These are phyloP conservation scores for Hippoglossus stenolepis DNA, from an alignment of 2,113 vertebrate species.

Conservation along the genomic window DNA sequence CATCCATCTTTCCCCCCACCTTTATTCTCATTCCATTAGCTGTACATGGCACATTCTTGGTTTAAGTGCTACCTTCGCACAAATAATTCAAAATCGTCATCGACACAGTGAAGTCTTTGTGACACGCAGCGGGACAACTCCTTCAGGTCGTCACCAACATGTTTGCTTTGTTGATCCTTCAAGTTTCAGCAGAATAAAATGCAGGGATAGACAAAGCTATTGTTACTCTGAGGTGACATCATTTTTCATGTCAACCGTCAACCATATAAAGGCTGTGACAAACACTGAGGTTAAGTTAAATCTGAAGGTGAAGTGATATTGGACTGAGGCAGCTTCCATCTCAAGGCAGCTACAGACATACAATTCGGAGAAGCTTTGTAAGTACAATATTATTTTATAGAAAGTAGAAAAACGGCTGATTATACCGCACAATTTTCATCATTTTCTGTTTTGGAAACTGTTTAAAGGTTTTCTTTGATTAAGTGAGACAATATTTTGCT, in stretches of 20 bases:
- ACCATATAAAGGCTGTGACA: slow-evolving; percentile 32
- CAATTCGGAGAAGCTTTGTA: slow-evolving; percentile 17
- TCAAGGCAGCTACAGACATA: background rate
- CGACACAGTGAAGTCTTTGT: slow-evolving; percentile 47
- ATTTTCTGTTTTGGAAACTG: background rate
- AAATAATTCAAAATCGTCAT: slow-evolving; percentile 5
- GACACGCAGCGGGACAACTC: background rate
- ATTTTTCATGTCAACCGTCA: slow-evolving; percentile 11
- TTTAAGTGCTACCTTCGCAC: background rate
- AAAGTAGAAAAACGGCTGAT: no score
- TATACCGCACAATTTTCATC: no score
- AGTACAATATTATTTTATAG: slow-evolving; percentile 5
- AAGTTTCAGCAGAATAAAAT: background rate
- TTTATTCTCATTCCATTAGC: slow-evolving; percentile 3
- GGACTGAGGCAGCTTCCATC: background rate
- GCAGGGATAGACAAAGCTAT: background rate
- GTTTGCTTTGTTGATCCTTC: slow-evolving; percentile 36
- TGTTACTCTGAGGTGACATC: background rate
- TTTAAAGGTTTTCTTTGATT: no score
- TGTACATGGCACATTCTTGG: slow-evolving; percentile 1
- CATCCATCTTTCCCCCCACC: background rate
- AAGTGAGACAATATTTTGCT: background rate
- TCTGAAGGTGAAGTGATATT: background rate
- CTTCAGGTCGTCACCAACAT: background rate
- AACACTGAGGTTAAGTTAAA: background rate